Evolutionary conservation across 1,140 invertebrate species (phyloP), one percentile per base, ranked within the genome.

Genomic region (Caenorhabditis remanei): DNA sequence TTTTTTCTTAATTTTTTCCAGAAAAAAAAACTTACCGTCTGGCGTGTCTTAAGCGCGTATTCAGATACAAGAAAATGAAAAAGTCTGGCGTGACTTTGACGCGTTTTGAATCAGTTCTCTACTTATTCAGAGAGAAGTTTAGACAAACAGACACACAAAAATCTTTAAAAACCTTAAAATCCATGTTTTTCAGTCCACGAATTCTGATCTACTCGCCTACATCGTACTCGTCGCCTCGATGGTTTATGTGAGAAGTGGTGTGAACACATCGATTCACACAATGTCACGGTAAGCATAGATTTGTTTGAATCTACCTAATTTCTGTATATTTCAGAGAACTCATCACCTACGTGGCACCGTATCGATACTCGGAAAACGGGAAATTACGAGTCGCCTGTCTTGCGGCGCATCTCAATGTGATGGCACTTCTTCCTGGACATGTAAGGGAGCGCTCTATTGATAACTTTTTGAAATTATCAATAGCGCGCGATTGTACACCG

Each of bases 231-330:
- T 79, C 1, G 71, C 71, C 9, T 79, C 71, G n/a, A 79, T 79
- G 71, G 40, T 79, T 11, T 79, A 79, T 50, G 71, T 79, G 19
- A n/a, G 71, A 24, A 53, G 71, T 24, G 71, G 71, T n/a, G 71
- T 79, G n/a, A 43, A 16, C 41, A n/a, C 46, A 1, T 4, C 8
- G n/a, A 43, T 50, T n/a, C 7, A 7, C 8, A n/a, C 14, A 79
- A 79, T 79, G 71, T 50, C 71, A 13, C 50, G 6, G 71, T 79
- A 75, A 67, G 63, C 5, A 40, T 21, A 61, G n/a, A 61, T 61
- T 13, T 21, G 24, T 61, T n/a, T n/a, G 4, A n/a, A 61, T 61
- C 8, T 21, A 9, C 19, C 14, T 8, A 61, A n/a, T n/a, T 61
- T 4, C 19, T 4, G 16, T 19, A 43, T 71, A 6, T 79, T 79